Conservation (phyloP, 2,888 invertebrate species). For the Agriopis marginaria region DNA sequence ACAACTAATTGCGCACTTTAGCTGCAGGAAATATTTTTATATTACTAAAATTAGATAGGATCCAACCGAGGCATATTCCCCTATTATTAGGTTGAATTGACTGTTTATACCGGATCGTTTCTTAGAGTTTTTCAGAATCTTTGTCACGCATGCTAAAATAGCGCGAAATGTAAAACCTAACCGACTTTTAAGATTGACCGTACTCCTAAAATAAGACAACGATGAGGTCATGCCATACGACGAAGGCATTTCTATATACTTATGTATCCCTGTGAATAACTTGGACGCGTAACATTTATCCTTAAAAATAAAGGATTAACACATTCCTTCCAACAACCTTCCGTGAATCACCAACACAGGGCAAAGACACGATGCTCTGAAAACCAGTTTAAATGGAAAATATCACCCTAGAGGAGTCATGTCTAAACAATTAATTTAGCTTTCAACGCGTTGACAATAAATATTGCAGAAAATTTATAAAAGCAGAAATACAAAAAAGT, state of each 20-base stretch:
- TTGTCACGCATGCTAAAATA: constrained; percentile 53
- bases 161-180: constrained; percentile 44
- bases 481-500: constrained; percentile 41
- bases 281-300: constrained; percentile 41
- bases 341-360: constrained; percentile 40
- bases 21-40: constrained; percentile 62
- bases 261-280: constrained; percentile 27
- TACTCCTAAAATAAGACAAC: constrained; percentile 50
- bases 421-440: constrained; percentile 3
- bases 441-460: constrained; percentile 26
- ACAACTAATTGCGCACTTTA: constrained; percentile 63
- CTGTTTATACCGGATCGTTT: constrained; percentile 50
- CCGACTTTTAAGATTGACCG: constrained; percentile 13
- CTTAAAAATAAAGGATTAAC: constrained; percentile 45
- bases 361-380: constrained; percentile 19
- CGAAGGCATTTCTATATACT: constrained; percentile 33
- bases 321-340: constrained; percentile 36
- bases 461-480: constrained; percentile 20
- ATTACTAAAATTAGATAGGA: constrained; percentile 52
- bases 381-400: constrained; percentile 28
- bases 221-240: constrained; percentile 50
- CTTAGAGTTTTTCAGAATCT: constrained; percentile 48
- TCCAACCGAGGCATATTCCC: constrained; percentile 42
- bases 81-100: constrained; percentile 46
- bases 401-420: constrained; percentile 15